These are phyloP conservation scores for Neodiprion lecontei DNA, from an alignment of 1,140 invertebrate species.

Conservation along the genomic window DNA sequence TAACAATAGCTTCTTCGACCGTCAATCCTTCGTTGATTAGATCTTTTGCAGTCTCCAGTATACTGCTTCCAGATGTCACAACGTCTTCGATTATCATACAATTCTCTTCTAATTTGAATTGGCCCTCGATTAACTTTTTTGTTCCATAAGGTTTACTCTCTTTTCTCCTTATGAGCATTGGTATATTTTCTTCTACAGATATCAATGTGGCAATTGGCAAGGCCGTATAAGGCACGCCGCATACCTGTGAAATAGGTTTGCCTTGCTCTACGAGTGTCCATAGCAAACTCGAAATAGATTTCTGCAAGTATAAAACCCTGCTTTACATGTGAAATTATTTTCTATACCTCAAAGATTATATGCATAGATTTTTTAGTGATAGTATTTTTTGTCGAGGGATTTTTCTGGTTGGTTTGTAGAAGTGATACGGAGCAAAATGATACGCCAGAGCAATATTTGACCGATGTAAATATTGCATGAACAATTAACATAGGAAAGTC, in stretches of 20 bases:
- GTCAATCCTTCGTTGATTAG: slow-evolving; percentile 73
- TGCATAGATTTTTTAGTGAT: too few relatives aligned
- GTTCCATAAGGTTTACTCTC: slow-evolving; percentile 96
- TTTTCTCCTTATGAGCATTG: slow-evolving; percentile 90
- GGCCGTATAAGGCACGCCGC: slow-evolving; percentile 97
- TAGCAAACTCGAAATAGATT: slow-evolving; percentile 69
- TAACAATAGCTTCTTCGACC: slow-evolving; percentile 82
- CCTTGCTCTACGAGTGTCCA: slow-evolving; percentile 65
- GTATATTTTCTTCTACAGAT: slow-evolving; percentile 73
- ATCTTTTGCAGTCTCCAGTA: slow-evolving; percentile 87
- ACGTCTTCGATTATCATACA: slow-evolving; percentile 97
- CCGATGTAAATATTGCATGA: too few relatives aligned
- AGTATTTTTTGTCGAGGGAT: too few relatives aligned
- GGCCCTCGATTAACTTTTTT: slow-evolving; percentile 94
- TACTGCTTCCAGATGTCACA: slow-evolving; percentile 91
- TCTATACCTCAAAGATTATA: too few relatives aligned
- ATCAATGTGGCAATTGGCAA: slow-evolving; percentile 91
- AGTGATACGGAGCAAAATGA: too few relatives aligned
- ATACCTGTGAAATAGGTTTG: slow-evolving; percentile 74
- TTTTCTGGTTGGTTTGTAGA: too few relatives aligned
- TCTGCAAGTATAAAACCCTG: neutral
- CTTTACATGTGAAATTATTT: too few relatives aligned
- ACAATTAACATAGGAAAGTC: too few relatives aligned
- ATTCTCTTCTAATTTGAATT: slow-evolving; percentile 76
- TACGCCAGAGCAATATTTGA: too few relatives aligned